These are phyloP conservation scores for Drosophila fungiperda DNA, from an alignment of 2,888 invertebrate species.

Conservation along the genomic window DNA sequence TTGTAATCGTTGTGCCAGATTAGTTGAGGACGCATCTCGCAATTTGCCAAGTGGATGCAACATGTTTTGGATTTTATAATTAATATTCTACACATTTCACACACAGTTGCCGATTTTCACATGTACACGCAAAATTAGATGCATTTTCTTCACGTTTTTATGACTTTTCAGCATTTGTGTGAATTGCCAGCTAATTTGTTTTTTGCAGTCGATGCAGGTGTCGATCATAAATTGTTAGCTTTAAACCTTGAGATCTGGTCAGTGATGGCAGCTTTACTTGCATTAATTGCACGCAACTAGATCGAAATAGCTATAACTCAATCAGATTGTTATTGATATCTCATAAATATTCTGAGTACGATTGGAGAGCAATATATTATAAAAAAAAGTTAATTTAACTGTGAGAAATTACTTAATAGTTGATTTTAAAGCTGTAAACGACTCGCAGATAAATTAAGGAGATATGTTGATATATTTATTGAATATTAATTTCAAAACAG, in stretches of 20 bases:
- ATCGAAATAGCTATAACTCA: neutral
- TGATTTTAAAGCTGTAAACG: neutral
- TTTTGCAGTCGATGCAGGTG: constrained; percentile 22
- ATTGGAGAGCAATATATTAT: neutral
- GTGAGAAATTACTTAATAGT: neutral
- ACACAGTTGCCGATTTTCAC: constrained; percentile 19
- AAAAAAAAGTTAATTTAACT: neutral
- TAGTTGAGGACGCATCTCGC: constrained; percentile 19
- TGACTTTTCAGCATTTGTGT: neutral
- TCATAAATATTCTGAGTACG: neutral
- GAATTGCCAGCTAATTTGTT: neutral
- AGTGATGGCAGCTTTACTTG: neutral
- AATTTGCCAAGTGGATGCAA: constrained; percentile 10
- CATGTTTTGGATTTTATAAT: constrained; percentile 26
- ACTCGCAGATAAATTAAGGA: neutral
- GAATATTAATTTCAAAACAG: neutral
- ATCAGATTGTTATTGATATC: neutral
- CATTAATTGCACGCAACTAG: neutral
- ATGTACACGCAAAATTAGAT: constrained; percentile 18
- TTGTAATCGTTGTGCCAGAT: constrained; percentile 37
- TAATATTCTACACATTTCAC: constrained; percentile 18
- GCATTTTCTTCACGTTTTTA: neutral
- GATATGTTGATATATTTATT: neutral
- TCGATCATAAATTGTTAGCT: constrained; percentile 22
- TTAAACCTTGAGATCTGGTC: constrained; percentile 5